Base-by-base conservation (phyloP, 2,797 vertebrate genomes). In the Microchirus variegatus region DNA sequence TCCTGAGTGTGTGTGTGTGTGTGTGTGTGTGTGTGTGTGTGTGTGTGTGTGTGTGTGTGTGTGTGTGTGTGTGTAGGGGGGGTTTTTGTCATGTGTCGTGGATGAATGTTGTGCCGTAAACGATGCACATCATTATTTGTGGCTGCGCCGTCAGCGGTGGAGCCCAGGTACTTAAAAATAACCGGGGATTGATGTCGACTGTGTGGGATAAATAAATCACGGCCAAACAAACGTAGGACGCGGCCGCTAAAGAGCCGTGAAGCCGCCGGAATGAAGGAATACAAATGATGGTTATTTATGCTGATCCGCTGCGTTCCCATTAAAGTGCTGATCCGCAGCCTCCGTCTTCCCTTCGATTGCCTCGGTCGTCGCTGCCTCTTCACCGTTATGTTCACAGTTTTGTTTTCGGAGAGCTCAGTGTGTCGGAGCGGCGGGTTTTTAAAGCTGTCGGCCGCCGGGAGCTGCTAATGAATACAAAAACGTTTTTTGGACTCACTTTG, bases 11-110 rank as follows among this genome's bases (percentile, higher is more conserved):
- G 69, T 44, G 78, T 70, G 31, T 6, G 5, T 31, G 31, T 31
- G 31, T 31, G 31, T 31, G 63, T 76, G 80, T 72, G 81, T 70
- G 61, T 1, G n/a, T 31, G 63, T 76, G 80, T 72, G 81, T 70
- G 61, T 1, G n/a, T 45, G 73, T 40, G 57, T 12, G 69, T 44
- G 69, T 44, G 78, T 70, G 31, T 6, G 5, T 31, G 31, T 31
- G 31, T 31, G 31, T 31, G 63, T 76, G 80, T 72, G 81, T 70
- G 61, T 1, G n/a, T n/a, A 48, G 47, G 6, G 9, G 58, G 36
- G 44, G 46, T 57, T 8, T 51, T 9, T 15, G 13, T 60, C 52
- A 46, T 15, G 41, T 10, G n/a, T 46, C 15, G 18, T 5, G 31
- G 64, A 84, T 51, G 67, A 65, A 78, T 72, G 53, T 1, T 1